A percentile compares a stretch with the other conserved stretches of the same genome.
Evolutionary conservation across 2,113 vertebrate genomes (phyloP).

Genomic region (Conger conger): DNA sequence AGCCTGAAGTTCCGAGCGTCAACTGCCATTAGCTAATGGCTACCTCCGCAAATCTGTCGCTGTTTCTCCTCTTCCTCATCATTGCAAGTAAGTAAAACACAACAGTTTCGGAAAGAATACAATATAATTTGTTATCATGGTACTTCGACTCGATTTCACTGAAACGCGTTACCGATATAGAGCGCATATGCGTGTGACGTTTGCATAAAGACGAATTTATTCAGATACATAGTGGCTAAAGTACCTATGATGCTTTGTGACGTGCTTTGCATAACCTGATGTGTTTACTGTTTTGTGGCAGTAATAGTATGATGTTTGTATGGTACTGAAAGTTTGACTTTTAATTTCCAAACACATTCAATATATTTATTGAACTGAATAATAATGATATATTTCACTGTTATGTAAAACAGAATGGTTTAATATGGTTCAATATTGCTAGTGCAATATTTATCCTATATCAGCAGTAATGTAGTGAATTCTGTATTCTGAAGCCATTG

Average conservation of each 20-base stretch:
- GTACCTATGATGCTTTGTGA: background rate
- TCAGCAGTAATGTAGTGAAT: background rate
- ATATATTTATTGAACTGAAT: background rate
- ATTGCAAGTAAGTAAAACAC: constrained; percentile 23
- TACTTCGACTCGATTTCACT: background rate
- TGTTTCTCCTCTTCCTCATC: constrained; percentile 16
- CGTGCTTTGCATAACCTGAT: background rate
- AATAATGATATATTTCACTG: background rate
- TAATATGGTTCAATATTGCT: background rate
- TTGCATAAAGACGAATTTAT: background rate
- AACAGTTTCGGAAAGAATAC: background rate
- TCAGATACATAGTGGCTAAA: background rate
- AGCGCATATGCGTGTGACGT: no score
- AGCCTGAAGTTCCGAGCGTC: constrained; percentile 1
- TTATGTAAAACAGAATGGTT: background rate
- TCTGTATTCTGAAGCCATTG: background rate
- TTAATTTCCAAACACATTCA: background rate
- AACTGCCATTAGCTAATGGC: background rate
- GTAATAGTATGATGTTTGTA: background rate
- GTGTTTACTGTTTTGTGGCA: background rate
- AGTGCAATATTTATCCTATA: background rate
- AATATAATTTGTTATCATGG: background rate
- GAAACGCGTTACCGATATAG: background rate
- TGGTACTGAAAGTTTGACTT: background rate
- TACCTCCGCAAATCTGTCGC: constrained; percentile 4